These are phyloP conservation scores for Hassar affinis DNA, from an alignment of 2,113 vertebrate genomes.

Conservation along the genomic window DNA sequence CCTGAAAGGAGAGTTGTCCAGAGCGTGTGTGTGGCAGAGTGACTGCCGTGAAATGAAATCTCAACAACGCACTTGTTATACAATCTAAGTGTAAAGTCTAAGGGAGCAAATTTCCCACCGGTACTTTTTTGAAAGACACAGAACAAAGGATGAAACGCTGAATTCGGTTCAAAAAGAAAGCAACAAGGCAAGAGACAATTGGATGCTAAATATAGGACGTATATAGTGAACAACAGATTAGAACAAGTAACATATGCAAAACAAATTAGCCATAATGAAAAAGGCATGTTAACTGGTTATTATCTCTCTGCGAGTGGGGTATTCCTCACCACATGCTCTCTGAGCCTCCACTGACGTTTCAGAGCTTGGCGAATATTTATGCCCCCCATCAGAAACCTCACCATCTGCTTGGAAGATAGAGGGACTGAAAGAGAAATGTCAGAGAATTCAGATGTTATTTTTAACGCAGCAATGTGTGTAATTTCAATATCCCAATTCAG, in stretches of 20 bases:
- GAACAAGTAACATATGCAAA: neutral
- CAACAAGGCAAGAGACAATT: neutral
- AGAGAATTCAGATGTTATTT: constrained; percentile 19
- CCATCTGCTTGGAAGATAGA: constrained; percentile 80
- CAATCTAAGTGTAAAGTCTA: neutral
- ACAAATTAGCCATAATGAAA: neutral
- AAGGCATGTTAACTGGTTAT: neutral
- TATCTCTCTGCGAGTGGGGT: constrained; percentile 9
- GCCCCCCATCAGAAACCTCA: constrained; percentile 75
- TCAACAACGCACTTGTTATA: neutral
- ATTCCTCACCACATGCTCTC: constrained; percentile 80
- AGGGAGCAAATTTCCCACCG: neutral
- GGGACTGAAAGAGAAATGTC: constrained; percentile 56
- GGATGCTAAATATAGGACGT: neutral
- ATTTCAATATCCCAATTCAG: constrained; percentile 12
- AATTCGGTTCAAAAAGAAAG: neutral
- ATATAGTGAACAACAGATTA: neutral
- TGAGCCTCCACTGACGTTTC: constrained; percentile 80
- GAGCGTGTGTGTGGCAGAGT: neutral
- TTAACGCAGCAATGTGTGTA: constrained; percentile 7
- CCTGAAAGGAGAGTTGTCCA: constrained; percentile 61
- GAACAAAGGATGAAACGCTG: neutral
- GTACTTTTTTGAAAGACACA: neutral
- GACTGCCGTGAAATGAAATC: neutral
- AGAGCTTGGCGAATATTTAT: constrained; percentile 81